Conservation (phyloP, 2,797 vertebrate species). For the Tiaroga cobitis region DNA sequence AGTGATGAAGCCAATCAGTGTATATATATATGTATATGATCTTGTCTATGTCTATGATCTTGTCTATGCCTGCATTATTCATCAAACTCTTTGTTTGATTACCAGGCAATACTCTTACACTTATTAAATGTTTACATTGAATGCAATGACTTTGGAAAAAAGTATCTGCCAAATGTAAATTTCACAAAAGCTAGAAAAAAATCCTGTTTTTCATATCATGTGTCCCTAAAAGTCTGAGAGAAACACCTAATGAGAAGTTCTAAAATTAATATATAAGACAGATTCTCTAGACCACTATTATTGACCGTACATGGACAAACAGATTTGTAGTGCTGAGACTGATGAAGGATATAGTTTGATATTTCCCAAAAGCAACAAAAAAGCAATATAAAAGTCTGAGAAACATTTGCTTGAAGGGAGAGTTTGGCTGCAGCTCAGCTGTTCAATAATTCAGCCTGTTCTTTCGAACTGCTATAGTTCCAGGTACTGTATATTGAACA, state of each 20-base stretch:
- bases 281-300: constrained; percentile 13
- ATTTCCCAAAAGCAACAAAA: constrained; percentile 37
- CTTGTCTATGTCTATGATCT: too few relatives aligned
- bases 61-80: not conserved
- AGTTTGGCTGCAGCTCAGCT: constrained; percentile 28
- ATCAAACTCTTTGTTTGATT: not conserved
- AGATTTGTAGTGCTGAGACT: constrained; percentile 32
- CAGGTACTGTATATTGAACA: constrained; percentile 3
- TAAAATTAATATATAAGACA: constrained; percentile 11
- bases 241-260: constrained; percentile 12
- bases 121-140: not conserved
- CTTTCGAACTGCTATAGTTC: constrained; percentile 5
- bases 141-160: not conserved
- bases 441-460: constrained; percentile 32
- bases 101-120: not conserved
- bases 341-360: constrained; percentile 29
- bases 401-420: constrained; percentile 13
- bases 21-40: too few relatives aligned
- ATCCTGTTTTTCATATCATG: not conserved
- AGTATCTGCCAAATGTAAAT: not conserved
- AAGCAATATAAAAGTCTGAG: constrained; percentile 21
- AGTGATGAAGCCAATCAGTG: too few relatives aligned
- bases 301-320: constrained; percentile 23
- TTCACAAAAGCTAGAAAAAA: not conserved
- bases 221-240: not conserved